phyloP scores from a whole-genome alignment of 2,797 vertebrate species.

The Myripristis murdjan region DNA sequence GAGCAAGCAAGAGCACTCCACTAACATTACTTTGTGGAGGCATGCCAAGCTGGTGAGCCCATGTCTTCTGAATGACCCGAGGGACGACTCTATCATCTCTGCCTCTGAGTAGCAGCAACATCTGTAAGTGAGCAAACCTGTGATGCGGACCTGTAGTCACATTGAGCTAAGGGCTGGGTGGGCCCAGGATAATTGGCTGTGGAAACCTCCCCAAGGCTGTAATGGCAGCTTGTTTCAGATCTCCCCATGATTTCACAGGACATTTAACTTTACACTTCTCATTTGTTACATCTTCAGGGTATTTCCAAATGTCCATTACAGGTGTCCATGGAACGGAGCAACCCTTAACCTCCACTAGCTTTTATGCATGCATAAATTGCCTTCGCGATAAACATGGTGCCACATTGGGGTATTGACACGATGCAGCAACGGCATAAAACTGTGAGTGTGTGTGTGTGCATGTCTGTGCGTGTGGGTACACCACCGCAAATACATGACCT shows the following conservation, averaged over 20 bases:
- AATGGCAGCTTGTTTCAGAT: conserved; percentile 82
- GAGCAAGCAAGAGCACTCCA: conserved; percentile 20
- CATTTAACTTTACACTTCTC: conserved; percentile 88
- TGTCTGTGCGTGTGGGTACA: conserved; percentile 8
- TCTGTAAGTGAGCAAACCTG: conserved; percentile 65
- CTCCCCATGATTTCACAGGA: conserved; percentile 88
- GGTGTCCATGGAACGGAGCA: conserved; percentile 75
- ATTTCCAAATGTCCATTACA: conserved; percentile 87
- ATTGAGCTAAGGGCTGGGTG: conserved; percentile 37
- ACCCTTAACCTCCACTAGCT: conserved; percentile 85
- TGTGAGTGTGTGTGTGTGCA: conserved; percentile 1
- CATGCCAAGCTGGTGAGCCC: conserved; percentile 45
- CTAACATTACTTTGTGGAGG: conserved; percentile 56
- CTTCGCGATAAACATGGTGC: conserved; percentile 69
- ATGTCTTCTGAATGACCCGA: conserved; percentile 47
- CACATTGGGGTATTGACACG: conserved; percentile 66
- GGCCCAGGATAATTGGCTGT: conserved; percentile 75
- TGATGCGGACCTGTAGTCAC: conserved; percentile 64
- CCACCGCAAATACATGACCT: conserved; percentile 57
- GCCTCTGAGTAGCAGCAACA: conserved; percentile 59
- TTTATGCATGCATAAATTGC: conserved; percentile 82
- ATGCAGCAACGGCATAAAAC: conserved; percentile 38
- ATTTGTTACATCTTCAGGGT: conserved; percentile 86
- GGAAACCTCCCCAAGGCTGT: conserved; percentile 73
- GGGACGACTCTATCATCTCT: conserved; percentile 55